These are phyloP conservation scores for Tenodera sinensis DNA, from an alignment of 2,888 invertebrate genomes.

Conservation along the genomic window DNA sequence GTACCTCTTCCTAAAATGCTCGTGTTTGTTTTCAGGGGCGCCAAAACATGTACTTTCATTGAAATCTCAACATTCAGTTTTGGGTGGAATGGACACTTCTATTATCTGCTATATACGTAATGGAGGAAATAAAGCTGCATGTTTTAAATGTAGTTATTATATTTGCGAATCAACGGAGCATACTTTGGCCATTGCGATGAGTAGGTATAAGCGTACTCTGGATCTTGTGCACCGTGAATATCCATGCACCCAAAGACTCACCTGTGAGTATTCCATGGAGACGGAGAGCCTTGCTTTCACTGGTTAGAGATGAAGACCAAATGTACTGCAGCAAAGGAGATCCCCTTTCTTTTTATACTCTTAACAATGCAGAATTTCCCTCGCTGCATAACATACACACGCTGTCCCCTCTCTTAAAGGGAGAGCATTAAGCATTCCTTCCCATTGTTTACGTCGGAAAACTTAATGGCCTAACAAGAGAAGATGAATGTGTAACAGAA, in stretches of 20 bases:
- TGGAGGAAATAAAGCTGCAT: too few relatives aligned
- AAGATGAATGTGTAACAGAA: not conserved
- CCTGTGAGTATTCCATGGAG: not conserved
- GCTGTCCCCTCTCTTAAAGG: not conserved
- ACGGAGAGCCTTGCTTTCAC: not conserved
- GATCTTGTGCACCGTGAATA: too few relatives aligned
- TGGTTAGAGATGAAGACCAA: not conserved
- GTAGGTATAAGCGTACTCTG: too few relatives aligned
- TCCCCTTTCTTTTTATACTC: not conserved
- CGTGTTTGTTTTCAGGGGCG: too few relatives aligned
- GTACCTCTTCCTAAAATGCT: too few relatives aligned
- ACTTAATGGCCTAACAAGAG: conserved; percentile 15
- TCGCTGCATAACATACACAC: not conserved
- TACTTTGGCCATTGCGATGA: too few relatives aligned
- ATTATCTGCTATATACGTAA: too few relatives aligned
- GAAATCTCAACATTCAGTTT: too few relatives aligned
- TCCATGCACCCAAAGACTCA: not conserved
- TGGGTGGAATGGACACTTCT: too few relatives aligned
- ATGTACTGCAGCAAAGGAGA: not conserved
- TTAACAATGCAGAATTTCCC: not conserved
- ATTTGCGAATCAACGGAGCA: too few relatives aligned
- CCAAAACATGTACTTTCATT: too few relatives aligned
- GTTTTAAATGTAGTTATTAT: too few relatives aligned
- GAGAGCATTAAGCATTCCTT: conserved; percentile 10
- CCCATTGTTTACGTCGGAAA: conserved; percentile 21